Evolutionary conservation across 1,140 invertebrate genomes (phyloP), one percentile per base, ranked within the genome.

Genomic region (Drosophila novamexicana): DNA sequence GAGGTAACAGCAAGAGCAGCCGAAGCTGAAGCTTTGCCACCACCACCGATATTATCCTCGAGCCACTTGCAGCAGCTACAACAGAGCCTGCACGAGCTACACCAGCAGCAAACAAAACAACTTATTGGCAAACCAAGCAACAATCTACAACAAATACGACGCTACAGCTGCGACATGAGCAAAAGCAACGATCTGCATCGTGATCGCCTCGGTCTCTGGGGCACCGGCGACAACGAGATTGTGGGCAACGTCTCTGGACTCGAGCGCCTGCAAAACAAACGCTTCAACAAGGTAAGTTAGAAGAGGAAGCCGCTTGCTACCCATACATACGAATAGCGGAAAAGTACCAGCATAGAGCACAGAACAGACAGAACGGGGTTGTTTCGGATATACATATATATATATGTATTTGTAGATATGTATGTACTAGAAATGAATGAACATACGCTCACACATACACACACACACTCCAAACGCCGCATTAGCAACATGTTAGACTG

Each of bases 281-380:
- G 84, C 62, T 92, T 74, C 49, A 80, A 78, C 42, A 92, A 92
- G 91, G 91, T 92, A 57, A 85, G 91, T 80, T 16, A 16, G 4
- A 44, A 36, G 53, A 40, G 12, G 32, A 34, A 47, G 10, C 12
- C 29, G 34, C 36, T n/a, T 37, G 34, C 12, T 36, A 10, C 32
- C 34, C 34, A 61, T 54, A 18, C 34, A 9, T 36, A 16, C 3
- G 29, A 44, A 59, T 44, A 52, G 69, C 88, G 83, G 77, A 88
- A 89, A 86, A 86, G 42, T 86, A 86, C 82, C 79, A 82, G 54
- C 49, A 42, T 16, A 42, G 40, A 49, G 44, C 58, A 49, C 56
- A 32, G 4, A 29, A 29, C 2, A 29, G 53, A 40, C 36, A 56
- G 44, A 63, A 39, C 56, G 34, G 71, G 72, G 72, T 70, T 64